Evolutionary conservation across 2,888 invertebrate genomes (phyloP).

Genomic region (Tachina fera): DNA sequence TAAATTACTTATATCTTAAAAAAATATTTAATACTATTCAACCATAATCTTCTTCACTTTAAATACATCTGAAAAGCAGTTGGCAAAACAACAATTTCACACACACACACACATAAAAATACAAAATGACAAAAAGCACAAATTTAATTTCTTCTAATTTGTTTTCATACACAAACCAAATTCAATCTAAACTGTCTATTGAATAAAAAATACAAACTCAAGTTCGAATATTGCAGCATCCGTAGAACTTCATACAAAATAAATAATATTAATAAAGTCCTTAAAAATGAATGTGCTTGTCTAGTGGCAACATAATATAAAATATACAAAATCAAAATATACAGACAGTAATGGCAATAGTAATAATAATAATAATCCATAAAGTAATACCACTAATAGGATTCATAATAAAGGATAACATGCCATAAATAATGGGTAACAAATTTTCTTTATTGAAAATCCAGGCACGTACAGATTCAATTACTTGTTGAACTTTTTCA

Average conservation of each 20-base stretch:
- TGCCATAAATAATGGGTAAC: constrained; percentile 73
- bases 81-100: not conserved
- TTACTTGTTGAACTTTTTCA: constrained; percentile 78
- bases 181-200: constrained; percentile 42
- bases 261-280: constrained; percentile 35
- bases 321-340: constrained; percentile 38
- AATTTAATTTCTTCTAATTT: constrained; percentile 58
- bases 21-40: constrained; percentile 19
- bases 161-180: constrained; percentile 53
- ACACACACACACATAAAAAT: not conserved
- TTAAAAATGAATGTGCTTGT: not conserved
- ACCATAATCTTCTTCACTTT: constrained; percentile 48
- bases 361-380: constrained; percentile 72
- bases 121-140: constrained; percentile 32
- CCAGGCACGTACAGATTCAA: constrained; percentile 78
- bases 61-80: constrained; percentile 45
- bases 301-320: not conserved
- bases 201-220: constrained; percentile 10
- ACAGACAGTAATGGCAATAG: constrained; percentile 67
- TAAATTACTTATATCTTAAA: constrained; percentile 25
- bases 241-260: constrained; percentile 29
- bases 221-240: not conserved
- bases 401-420: constrained; percentile 75
- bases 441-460: constrained; percentile 75
- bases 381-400: constrained; percentile 75